phyloP scores from a whole-genome alignment of 2,113 vertebrate species.

The Sylvia atricapilla region DNA sequence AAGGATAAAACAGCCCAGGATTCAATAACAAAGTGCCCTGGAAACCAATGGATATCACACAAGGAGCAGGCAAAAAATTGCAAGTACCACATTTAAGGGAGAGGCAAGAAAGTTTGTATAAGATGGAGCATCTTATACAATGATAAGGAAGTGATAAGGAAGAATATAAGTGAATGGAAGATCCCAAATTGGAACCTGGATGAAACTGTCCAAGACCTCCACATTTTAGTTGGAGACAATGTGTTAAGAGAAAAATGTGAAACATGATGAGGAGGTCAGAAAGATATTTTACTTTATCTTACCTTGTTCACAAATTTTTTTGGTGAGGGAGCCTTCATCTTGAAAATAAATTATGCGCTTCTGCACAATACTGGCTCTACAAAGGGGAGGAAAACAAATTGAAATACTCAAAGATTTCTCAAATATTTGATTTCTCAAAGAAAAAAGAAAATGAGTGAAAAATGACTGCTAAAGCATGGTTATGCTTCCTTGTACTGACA shows the following conservation, averaged over 20 bases:
- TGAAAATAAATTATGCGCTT: slow-evolving; percentile 98
- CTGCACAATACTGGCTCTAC: slow-evolving; percentile 96
- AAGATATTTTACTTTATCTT: slow-evolving; percentile 21
- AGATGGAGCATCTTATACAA: rapidly evolving
- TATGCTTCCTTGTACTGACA: not conserved
- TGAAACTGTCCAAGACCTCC: not conserved
- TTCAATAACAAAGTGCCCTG: not conserved
- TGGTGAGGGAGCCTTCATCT: slow-evolving; percentile 94
- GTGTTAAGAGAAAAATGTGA: not conserved
- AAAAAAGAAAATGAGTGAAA: not conserved
- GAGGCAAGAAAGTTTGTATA: not conserved
- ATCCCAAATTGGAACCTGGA: not conserved
- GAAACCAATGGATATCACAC: not conserved
- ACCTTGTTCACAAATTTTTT: slow-evolving; percentile 97
- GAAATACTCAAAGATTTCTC: not conserved
- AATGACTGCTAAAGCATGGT: not conserved
- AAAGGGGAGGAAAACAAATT: not conserved
- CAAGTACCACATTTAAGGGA: not conserved
- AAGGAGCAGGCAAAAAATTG: not conserved
- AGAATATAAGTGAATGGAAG: not conserved
- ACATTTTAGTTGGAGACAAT: not conserved
- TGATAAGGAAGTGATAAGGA: not conserved
- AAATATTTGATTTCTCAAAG: not conserved
- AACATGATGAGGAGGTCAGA: not conserved
- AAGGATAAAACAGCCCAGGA: not conserved